Base-by-base conservation (phyloP, 1,140 invertebrate genomes). In the Drosophila yakuba region DNA sequence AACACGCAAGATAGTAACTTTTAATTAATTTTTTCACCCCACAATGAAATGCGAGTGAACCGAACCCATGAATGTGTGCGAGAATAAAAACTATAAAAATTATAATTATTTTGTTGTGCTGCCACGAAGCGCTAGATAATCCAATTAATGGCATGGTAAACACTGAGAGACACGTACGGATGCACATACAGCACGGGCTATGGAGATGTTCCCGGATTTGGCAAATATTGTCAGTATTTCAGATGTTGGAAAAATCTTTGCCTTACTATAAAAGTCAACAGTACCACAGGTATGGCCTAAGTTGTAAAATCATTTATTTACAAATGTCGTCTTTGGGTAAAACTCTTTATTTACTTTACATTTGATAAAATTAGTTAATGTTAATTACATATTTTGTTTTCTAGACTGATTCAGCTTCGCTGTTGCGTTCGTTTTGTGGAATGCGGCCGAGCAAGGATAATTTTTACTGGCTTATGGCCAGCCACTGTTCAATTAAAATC, bases 401-500 rank as follows among this genome's bases (percentile, higher is more conserved):
- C 20, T 20, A 20, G 20, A 20, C 20, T 20, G 20, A 20, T 20
- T 17, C 17, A 17, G 17, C 17, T 41, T 25, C 25, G 15, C 39
- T 2, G 4, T 28, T 11, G 61, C 56, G 41, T 76, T 15, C 7
- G 28, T n/a, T 38, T 48, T 10, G 39, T 41, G 59, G 59, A 80
- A 80, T 11, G 6, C 1, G 44, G 5, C 23, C 10, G 36, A 38
- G 39, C 47, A 52, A 48, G 20, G 48, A 78, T 85, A 61, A 85
- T 81, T 81, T 75, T 74, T 45, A 41, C 58, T 81, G 78, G 57
- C 66, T 81, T 81, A 81, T 86, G 69, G 61, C 48, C 82, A 71
- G 83, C 78, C 81, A 63, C 78, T 78, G 81, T 86, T 85, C 78
- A 85, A 85, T 85, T 85, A 86, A 85, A 85, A 81, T 85, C 83